Base-by-base conservation (phyloP, 2,113 vertebrate genomes). In the Lethenteron camtschaticum region DNA sequence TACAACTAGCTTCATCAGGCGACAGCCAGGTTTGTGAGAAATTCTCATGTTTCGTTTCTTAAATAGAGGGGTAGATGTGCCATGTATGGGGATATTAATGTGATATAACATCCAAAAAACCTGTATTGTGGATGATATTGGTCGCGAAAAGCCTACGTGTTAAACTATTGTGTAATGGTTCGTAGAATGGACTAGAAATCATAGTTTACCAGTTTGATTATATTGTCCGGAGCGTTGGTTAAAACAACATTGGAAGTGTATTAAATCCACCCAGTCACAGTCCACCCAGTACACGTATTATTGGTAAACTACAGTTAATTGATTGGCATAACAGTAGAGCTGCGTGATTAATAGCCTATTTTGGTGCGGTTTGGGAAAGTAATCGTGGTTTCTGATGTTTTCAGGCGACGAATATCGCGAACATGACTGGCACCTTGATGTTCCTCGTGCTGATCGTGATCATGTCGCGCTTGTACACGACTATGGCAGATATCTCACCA, bases 401-500 rank as follows among this genome's bases (percentile, higher is more conserved):
- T 56, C 73, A 83, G 83, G 82, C 85, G 11, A 82, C 80, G 56
- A 86, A 82, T 73, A 83, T 84, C 56, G 82, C 82, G 66, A 84
- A 81, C 75, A 79, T 83, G 80, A 83, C 80, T 73, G 81, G 81
- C 78, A 80, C 78, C 63, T 77, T 84, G 75, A 83, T 84, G 72
- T 85, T 81, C 71, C 77, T 83, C 75, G 80, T 77, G 24, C 80
- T 83, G 8, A 84, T 84, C 71, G 79, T 84, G 71, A 74, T 87
- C 70, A 82, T 82, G 82, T 81, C 82, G 56, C 81, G 80, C 70
- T 80, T 84, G 72, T 84, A 81, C 75, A 82, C 83, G 14, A 81
- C 80, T 0, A 74, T 84, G 74, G 84, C 84, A 0, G 81, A 85
- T 79, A 83, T 75, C 83, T 87, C 71, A 84, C 84, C 70, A 82